Evolutionary conservation across 2,888 invertebrate genomes (phyloP).

Genomic region (Nemoura dubitans): DNA sequence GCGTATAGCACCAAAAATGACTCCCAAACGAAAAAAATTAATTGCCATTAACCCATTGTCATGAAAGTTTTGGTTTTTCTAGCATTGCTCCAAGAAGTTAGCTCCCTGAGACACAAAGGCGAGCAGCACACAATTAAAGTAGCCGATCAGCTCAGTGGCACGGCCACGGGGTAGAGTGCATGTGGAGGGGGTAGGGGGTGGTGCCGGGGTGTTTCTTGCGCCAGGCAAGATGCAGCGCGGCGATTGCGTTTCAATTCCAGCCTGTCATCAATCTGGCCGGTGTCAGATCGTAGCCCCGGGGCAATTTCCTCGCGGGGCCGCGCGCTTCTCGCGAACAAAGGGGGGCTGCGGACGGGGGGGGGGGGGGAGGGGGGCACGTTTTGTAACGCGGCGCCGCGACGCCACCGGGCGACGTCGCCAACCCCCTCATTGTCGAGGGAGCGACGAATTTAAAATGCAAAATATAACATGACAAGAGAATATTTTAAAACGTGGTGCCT

Average conservation of each 20-base stretch:
- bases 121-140: too few relatives aligned
- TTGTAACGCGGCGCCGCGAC: conserved; percentile 34
- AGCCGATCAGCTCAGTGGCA: too few relatives aligned
- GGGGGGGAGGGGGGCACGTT: conserved; percentile 16
- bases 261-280: conserved; percentile 9
- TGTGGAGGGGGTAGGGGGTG: not conserved
- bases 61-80: too few relatives aligned
- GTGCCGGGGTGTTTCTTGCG: not conserved
- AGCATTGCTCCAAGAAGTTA: too few relatives aligned
- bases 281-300: not conserved
- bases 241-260: not conserved
- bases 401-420: conserved; percentile 38
- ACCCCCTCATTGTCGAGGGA: conserved; percentile 42
- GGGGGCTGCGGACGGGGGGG: not conserved
- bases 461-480: conserved; percentile 44
- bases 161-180: not conserved
- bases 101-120: too few relatives aligned
- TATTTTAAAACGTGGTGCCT: conserved; percentile 32
- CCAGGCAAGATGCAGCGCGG: conserved; percentile 1
- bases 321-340: conserved; percentile 9
- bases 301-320: not conserved
- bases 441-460: conserved; percentile 49
- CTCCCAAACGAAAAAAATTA: too few relatives aligned
- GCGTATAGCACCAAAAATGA: too few relatives aligned
- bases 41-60: too few relatives aligned